These are phyloP conservation scores for Netelia virgata DNA, from an alignment of 2,888 invertebrate genomes.

Conservation along the genomic window DNA sequence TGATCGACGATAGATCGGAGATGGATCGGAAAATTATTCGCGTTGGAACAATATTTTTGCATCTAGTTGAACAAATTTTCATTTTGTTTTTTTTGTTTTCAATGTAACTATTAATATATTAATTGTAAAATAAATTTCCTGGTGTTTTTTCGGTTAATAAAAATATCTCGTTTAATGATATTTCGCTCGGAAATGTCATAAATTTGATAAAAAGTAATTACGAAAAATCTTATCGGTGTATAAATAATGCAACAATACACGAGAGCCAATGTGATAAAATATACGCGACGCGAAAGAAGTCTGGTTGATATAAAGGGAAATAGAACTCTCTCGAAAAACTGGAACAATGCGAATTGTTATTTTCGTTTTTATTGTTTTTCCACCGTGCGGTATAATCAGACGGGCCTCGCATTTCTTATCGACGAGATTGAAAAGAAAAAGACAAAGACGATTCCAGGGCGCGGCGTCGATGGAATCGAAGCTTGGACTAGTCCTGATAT, in stretches of 20 bases:
- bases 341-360: background rate
- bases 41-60: background rate
- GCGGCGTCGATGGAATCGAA: background rate
- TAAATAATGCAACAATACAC: background rate
- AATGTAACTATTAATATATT: too few species aligned
- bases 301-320: background rate
- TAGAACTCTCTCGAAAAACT: slow-evolving; percentile 8
- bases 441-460: slow-evolving; percentile 36
- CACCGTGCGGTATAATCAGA: background rate
- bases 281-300: background rate
- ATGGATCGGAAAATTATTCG: background rate
- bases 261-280: background rate
- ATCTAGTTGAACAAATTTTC: background rate
- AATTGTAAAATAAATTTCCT: background rate
- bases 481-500: background rate
- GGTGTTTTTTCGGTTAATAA: background rate
- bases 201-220: background rate
- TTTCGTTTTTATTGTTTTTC: slow-evolving; percentile 8
- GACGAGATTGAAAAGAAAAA: slow-evolving; percentile 32
- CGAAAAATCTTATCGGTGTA: background rate
- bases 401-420: slow-evolving; percentile 20
- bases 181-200: background rate
- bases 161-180: slow-evolving; percentile 8
- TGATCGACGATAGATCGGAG: background rate
- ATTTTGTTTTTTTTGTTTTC: too few species aligned